Conservation (phyloP, 2,113 vertebrate genomes). For the Myotis brandtii region DNA sequence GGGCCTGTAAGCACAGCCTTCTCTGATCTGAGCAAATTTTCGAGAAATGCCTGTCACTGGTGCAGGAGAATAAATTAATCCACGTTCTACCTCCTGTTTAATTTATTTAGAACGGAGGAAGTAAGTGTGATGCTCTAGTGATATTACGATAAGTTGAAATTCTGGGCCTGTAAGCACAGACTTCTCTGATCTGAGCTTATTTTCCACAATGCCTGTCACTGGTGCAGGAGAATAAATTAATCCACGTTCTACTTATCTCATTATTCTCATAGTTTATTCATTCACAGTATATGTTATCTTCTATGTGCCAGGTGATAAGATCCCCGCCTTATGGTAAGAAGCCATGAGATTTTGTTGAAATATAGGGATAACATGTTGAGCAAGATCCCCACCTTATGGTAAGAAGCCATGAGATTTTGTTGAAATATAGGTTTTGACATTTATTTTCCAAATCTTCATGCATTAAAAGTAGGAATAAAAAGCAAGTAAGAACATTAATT, state of each 20-base stretch:
- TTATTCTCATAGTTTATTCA: background rate
- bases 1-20: background rate
- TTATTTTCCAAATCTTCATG: background rate
- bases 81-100: conserved; percentile 1
- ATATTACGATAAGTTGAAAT: background rate
- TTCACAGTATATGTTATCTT: background rate
- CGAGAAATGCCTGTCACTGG: background rate
- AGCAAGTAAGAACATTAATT: background rate
- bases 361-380: background rate
- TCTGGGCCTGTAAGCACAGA: background rate
- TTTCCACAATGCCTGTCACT: background rate
- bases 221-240: background rate
- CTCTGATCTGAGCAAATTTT: background rate
- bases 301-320: background rate
- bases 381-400: background rate
- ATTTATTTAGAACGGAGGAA: conserved; percentile 20
- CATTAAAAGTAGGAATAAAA: background rate
- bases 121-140: background rate
- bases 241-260: background rate
- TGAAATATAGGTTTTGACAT: background rate
- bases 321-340: background rate
- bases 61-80: background rate
- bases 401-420: background rate
- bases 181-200: background rate
- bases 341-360: background rate